phyloP scores from a whole-genome alignment of 2,113 vertebrate genomes.

The Gymnogyps californianus region DNA sequence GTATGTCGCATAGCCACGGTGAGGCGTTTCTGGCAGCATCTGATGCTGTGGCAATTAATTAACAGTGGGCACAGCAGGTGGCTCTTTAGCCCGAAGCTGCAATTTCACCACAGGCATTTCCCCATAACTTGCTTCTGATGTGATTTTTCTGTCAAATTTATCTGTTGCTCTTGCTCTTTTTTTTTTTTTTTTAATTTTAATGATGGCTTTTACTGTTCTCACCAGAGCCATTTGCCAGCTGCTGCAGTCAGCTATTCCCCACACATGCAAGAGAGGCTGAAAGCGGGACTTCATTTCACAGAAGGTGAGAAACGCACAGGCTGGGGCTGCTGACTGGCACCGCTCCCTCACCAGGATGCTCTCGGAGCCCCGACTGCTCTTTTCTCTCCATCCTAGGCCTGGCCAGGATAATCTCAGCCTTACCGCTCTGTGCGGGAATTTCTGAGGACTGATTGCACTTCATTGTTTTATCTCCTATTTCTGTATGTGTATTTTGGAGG shows the following conservation, averaged over 20 bases:
- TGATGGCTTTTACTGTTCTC: neutral
- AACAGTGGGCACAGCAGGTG: neutral
- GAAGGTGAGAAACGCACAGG: neutral
- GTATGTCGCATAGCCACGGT: fast-evolving
- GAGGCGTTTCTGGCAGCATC: neutral
- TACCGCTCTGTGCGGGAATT: neutral
- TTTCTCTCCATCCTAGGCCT: neutral
- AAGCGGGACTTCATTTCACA: neutral
- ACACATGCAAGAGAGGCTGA: neutral
- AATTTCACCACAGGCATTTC: neutral
- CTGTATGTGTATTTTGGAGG: neutral
- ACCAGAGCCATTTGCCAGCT: slow-evolving; percentile 39
- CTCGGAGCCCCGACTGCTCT: fast-evolving
- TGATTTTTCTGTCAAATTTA: neutral
- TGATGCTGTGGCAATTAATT: neutral
- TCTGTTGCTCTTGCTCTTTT: neutral
- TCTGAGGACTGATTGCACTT: neutral
- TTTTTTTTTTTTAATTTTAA: neutral
- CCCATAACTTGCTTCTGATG: neutral
- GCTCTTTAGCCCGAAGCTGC: neutral
- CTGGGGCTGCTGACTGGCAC: neutral
- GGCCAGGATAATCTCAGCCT: neutral
- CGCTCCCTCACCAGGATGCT: neutral
- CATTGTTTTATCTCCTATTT: neutral
- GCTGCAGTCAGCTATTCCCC: neutral